Base-by-base conservation (phyloP, 1,140 invertebrate genomes). In the Sitophilus oryzae region DNA sequence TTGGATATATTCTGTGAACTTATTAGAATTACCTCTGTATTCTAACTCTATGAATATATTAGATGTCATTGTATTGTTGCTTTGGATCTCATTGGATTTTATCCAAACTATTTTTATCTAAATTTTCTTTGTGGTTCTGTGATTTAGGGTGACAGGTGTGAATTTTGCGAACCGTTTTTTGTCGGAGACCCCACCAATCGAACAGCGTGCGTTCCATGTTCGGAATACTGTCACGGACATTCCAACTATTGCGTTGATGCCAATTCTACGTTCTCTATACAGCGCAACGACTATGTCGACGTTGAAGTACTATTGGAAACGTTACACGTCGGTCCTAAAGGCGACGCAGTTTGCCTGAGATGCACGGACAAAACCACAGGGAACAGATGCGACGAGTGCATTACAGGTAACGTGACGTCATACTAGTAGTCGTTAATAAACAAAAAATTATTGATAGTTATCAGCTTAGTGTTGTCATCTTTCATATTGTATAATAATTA, bases 171-270 rank as follows among this genome's bases (percentile, higher is more conserved):
- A 66, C 85, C 87, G 1, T 75, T 93, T 36, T 96, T 86, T 74
- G 93, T 96, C 34, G 93, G 93, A 15, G 88, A 96, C 76, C 93
- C 93, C 0, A 80, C 79, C 0, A 84, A 93, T 64, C 88, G 89
- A 59, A 88, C 86, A 0, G 81, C 84, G 49, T 98, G 94, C 70
- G 80, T 91, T 10, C 86, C 92, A 0, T 98, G 94, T 66, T 73
- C 80, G 0, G 84, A 88, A 20, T 93, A 91, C 72, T 98, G 94
- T 62, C 84, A 96, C 71, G 87, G 88, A 0, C 93, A 98, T 70
- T 89, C 88, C 2, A 74, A 81, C 10, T 77, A 88, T 18, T 96
- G 94, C 70, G 79, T 92, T 15, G 79, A 80, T 56, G n/a, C n/a
- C n/a, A n/a, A n/a, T n/a, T 66, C 62, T 22, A 63, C 58, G 15